A percentile compares a stretch with the other conserved stretches of the same genome.
Conservation (phyloP, 2,113 vertebrate genomes). For the Semnornis frantzii region DNA sequence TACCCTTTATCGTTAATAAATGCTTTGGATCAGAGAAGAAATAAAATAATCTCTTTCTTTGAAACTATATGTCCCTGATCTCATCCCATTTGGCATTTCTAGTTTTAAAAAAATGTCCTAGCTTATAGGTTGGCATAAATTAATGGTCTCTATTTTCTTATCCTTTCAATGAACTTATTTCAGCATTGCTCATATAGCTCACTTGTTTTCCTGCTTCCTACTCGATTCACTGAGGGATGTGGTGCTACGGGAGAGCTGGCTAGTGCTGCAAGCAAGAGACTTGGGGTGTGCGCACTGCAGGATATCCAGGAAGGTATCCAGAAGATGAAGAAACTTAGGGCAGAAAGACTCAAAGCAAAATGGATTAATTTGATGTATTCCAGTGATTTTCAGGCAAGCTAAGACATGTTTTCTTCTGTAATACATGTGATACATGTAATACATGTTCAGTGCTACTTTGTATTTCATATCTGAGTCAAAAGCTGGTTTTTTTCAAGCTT, state of each 20-base stretch:
- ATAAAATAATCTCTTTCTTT: background rate
- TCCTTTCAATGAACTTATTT: background rate
- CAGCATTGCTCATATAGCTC: background rate
- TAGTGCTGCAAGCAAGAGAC: background rate
- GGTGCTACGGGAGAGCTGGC: conserved; percentile 35
- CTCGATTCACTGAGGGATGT: conserved; percentile 12
- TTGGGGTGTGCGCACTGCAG: background rate
- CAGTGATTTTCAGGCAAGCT: background rate
- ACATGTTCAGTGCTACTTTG: background rate
- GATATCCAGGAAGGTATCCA: background rate
- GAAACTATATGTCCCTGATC: background rate
- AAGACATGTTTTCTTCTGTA: background rate
- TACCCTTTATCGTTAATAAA: background rate
- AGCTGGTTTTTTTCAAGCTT: background rate
- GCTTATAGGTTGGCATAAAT: background rate
- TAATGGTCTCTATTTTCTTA: background rate
- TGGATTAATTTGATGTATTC: background rate
- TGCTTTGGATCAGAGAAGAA: background rate
- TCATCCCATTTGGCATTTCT: background rate
- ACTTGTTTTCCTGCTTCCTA: conserved; percentile 26
- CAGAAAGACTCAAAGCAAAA: background rate
- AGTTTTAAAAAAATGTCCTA: background rate
- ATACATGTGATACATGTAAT: background rate
- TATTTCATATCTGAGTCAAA: background rate
- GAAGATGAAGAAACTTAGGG: background rate